Base-by-base conservation (phyloP, 2,888 invertebrate species). In the Amiota communis region DNA sequence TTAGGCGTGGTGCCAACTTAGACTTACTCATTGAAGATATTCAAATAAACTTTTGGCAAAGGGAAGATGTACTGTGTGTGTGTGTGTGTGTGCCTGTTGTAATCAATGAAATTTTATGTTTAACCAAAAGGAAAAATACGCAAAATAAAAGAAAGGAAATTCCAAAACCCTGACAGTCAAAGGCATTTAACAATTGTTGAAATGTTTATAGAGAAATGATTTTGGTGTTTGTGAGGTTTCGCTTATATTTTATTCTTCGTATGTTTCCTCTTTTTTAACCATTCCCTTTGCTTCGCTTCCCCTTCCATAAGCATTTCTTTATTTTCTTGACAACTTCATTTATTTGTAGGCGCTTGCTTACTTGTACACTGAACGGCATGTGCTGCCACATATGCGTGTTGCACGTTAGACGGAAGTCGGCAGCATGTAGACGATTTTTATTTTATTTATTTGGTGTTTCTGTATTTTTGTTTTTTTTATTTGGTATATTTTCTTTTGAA, bases 41-140 rank as follows among this genome's bases (percentile, higher is more conserved):
- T 36, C 36, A 36, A 36, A 36, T 36, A 36, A 36, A 36, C 36
- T 36, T 36, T 36, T 6, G 36, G 8, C 36, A 36, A 36, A 36
- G 8, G 36, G 36, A 36, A 6, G 36, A 36, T 36, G 36, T 36
- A 36, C 6, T 4, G 36, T 4, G 36, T 36, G 36, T n/a, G 36
- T 23, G 23, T 1, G 23, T 2, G 4, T 6, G 6, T 36, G 36
- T 6, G 4, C 6, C 86, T 86, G 86, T 83, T 85, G 83, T 86
- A 83, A 83, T 83, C 83, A 83, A 83, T 83, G 83, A 86, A 86
- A 85, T 83, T 83, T 83, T 82, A 83, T 86, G 83, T 83, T 85
- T 84, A 83, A 77, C 76, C 72, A 46, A 36, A 71, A 49, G 59
- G 36, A 56, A 36, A 36, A 36, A 36, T 36, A 36, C 36, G 36